Conservation (phyloP, 2,113 vertebrate genomes). For the Rhinogobius similis region DNA sequence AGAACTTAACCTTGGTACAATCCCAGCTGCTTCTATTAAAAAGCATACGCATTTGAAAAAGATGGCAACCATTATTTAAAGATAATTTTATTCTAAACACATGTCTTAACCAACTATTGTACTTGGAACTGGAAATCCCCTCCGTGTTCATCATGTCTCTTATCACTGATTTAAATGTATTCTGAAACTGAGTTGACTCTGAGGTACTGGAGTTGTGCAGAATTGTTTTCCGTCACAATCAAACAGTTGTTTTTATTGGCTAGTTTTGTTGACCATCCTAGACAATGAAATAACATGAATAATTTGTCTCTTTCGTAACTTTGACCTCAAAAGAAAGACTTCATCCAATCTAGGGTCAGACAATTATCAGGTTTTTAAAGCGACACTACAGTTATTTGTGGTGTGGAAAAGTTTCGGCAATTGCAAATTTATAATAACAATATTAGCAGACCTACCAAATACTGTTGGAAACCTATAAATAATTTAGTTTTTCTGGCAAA, state of each 20-base stretch:
- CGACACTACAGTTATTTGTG: neutral
- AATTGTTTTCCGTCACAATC: too few species aligned
- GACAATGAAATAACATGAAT: conserved; percentile 5
- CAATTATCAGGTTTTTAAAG: neutral
- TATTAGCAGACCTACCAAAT: too few species aligned
- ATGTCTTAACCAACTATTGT: conserved; percentile 24
- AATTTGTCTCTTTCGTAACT: neutral
- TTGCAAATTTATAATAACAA: neutral
- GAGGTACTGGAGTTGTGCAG: conserved; percentile 36
- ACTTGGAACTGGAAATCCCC: conserved; percentile 8
- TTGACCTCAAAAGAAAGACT: too few species aligned
- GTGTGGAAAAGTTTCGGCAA: conserved; percentile 18
- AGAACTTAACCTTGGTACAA: conserved; percentile 5
- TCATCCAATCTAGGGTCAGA: too few species aligned
- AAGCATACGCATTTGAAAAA: conserved; percentile 21
- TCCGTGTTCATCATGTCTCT: neutral
- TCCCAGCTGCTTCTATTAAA: conserved; percentile 18
- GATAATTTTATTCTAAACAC: conserved; percentile 39
- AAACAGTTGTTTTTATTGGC: conserved; percentile 28
- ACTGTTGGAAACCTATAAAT: too few species aligned
- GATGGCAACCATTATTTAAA: conserved; percentile 26
- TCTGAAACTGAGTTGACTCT: neutral
- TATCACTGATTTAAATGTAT: neutral
- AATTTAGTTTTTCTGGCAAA: too few species aligned
- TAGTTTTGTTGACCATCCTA: conserved; percentile 17